A percentile compares a stretch with the other conserved stretches of the same genome.
These are phyloP conservation scores for Ephialtes manifestator DNA, from an alignment of 2,888 invertebrate genomes.

Conservation along the genomic window DNA sequence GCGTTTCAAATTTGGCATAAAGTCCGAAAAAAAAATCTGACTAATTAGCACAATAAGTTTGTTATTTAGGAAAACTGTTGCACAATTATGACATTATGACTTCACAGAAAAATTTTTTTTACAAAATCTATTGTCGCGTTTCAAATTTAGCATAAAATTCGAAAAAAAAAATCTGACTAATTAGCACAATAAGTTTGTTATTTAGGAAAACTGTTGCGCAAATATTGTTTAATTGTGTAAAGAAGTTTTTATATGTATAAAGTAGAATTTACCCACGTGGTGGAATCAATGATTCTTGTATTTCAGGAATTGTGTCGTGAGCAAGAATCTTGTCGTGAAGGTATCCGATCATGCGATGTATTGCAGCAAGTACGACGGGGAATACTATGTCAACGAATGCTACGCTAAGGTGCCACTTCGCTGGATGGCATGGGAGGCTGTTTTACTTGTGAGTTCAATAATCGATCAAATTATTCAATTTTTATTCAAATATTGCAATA, in stretches of 20 bases:
- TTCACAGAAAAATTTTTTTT: no score
- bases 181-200: no score
- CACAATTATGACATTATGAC: no score
- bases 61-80: no score
- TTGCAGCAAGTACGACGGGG: slow-evolving; percentile 91
- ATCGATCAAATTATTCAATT: neutral
- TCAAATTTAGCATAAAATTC: no score
- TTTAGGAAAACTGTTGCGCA: no score
- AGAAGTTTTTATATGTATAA: slow-evolving; percentile 31
- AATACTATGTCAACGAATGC: slow-evolving; percentile 95
- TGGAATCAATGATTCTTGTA: neutral
- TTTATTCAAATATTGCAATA: neutral
- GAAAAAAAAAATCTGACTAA: no score
- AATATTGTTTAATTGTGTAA: no score
- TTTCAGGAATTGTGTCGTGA: slow-evolving; percentile 94
- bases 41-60: no score
- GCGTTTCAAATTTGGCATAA: no score
- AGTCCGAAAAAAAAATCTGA: no score
- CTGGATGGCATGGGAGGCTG: slow-evolving; percentile 98
- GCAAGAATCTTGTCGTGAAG: slow-evolving; percentile 92
- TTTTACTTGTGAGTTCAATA: slow-evolving; percentile 89
- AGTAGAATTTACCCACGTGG: neutral
- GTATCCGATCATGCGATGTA: slow-evolving; percentile 95
- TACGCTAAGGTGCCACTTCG: slow-evolving; percentile 94
- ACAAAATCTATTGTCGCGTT: no score